Conservation (phyloP, 2,113 vertebrate species). For the Furnarius figulus region DNA sequence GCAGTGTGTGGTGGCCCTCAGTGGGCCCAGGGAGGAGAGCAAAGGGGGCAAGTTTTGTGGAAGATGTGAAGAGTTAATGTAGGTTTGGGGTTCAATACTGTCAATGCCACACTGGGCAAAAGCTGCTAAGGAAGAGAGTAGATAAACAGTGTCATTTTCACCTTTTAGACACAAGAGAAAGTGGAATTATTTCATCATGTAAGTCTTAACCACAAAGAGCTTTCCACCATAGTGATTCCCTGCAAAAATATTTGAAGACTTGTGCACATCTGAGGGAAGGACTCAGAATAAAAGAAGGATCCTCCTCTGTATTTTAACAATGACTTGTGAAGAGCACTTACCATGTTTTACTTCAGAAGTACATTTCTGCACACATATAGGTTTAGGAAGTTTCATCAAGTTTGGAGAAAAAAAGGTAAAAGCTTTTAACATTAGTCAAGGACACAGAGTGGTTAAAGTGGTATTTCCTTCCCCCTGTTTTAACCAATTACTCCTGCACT, state of each 20-base stretch:
- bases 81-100: neutral
- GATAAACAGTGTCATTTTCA: neutral
- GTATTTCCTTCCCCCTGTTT: neutral
- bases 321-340: conserved; percentile 29
- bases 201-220: neutral
- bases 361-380: neutral
- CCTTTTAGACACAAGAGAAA: neutral
- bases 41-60: neutral
- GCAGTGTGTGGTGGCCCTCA: neutral
- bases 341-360: neutral
- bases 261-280: neutral
- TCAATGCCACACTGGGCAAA: neutral
- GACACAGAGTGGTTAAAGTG: neutral
- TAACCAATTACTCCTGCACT: neutral
- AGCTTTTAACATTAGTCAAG: neutral
- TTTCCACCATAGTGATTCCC: neutral
- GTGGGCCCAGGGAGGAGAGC: neutral
- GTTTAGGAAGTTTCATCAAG: neutral
- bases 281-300: neutral
- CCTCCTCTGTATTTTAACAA: conserved; percentile 31
- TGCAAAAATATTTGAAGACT: neutral
- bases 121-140: neutral
- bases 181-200: neutral
- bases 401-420: conserved; percentile 13
- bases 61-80: neutral